Evolutionary conservation across 2,888 invertebrate genomes (phyloP).

Genomic region (Agrypnus murinus): DNA sequence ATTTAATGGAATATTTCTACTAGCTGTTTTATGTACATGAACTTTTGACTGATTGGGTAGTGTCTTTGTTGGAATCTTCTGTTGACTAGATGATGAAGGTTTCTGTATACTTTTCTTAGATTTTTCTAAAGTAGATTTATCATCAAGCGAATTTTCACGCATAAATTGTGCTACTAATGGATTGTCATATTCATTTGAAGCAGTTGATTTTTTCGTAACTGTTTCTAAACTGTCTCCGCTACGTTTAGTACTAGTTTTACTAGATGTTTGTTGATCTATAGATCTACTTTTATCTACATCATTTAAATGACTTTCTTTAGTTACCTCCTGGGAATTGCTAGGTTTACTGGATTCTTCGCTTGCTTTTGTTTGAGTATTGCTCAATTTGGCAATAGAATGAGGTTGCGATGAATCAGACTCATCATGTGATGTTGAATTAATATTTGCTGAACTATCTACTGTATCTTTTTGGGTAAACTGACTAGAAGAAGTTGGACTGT

Average conservation of each 20-base stretch:
- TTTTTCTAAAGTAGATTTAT: slow-evolving; percentile 43
- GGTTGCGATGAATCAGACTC: not conserved
- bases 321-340: not conserved
- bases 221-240: slow-evolving; percentile 2
- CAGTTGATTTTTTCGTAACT: not conserved
- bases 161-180: slow-evolving; percentile 67
- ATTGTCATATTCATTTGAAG: slow-evolving; percentile 54
- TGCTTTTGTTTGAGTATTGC: not conserved
- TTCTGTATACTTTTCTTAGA: not conserved
- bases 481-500: not conserved
- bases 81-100: not conserved
- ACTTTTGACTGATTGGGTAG: slow-evolving; percentile 17
- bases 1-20: slow-evolving; percentile 28
- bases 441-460: too few relatives aligned
- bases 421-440: too few relatives aligned
- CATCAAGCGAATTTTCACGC: slow-evolving; percentile 63
- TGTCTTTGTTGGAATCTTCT: not conserved
- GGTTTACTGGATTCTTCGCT: not conserved
- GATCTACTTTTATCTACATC: too few relatives aligned
- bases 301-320: too few relatives aligned
- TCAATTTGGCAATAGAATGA: not conserved
- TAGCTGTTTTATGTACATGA: slow-evolving; percentile 32
- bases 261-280: too few relatives aligned
- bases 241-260: not conserved
- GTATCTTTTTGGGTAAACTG: too few relatives aligned